phyloP scores from a whole-genome alignment of 2,888 invertebrate genomes.

The Xestoiulus laeticollis region DNA sequence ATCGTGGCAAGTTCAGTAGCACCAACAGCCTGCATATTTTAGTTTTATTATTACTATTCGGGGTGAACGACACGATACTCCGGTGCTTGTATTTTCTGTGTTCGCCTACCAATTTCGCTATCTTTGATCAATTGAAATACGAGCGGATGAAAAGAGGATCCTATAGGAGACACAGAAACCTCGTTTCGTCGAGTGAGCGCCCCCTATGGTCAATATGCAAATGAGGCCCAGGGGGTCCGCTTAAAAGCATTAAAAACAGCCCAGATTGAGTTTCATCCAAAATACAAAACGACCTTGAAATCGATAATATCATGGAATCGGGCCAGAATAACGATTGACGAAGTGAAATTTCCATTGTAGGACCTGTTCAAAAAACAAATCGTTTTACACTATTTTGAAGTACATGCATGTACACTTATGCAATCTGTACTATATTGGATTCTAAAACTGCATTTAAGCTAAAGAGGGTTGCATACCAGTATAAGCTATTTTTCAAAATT shows the following conservation, averaged over 20 bases:
- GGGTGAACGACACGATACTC: constrained; percentile 23
- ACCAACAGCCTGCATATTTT: neutral
- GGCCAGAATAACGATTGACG: too few relatives aligned
- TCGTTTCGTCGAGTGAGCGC: neutral
- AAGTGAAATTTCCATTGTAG: neutral
- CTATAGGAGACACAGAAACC: neutral
- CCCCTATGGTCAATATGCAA: neutral
- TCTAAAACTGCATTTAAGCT: too few relatives aligned
- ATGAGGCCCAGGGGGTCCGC: neutral
- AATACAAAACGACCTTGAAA: constrained; percentile 26
- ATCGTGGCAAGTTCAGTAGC: constrained; percentile 33
- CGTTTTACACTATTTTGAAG: neutral
- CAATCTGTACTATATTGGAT: too few relatives aligned
- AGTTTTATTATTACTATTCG: neutral
- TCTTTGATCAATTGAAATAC: constrained; percentile 21
- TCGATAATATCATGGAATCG: neutral
- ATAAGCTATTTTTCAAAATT: too few relatives aligned
- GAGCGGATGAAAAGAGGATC: neutral
- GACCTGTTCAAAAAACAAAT: neutral
- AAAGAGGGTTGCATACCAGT: too few relatives aligned
- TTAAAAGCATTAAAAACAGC: neutral
- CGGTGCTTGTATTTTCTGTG: neutral
- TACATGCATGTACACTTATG: too few relatives aligned
- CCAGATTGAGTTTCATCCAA: neutral
- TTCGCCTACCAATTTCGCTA: neutral